phyloP scores from a whole-genome alignment of 2,797 vertebrate species.

The Odontamblyopus lacepedii region DNA sequence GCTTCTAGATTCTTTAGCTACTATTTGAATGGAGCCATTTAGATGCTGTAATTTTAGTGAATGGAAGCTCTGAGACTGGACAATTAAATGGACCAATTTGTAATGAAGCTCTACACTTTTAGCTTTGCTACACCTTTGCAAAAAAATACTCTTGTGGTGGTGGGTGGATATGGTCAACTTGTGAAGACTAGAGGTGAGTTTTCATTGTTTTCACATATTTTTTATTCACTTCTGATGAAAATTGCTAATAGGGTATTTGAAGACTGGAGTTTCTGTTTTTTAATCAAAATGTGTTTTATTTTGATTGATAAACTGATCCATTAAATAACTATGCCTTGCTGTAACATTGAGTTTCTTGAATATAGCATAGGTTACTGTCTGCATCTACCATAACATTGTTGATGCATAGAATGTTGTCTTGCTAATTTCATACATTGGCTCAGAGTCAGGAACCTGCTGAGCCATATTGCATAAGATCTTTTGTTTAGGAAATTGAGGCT shows the following conservation, averaged over 20 bases:
- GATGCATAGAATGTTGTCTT: conserved; percentile 67
- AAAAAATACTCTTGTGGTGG: not conserved
- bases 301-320: no score
- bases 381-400: conserved; percentile 41
- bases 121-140: conserved; percentile 6
- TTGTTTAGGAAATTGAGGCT: conserved; percentile 61
- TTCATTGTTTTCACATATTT: not conserved
- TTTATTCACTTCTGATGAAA: not conserved
- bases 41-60: conserved; percentile 7
- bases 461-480: conserved; percentile 66
- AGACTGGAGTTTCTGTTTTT: no score
- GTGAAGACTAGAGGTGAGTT: conserved; percentile 55
- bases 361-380: conserved; percentile 44
- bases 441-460: conserved; percentile 59
- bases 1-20: conserved; percentile 25
- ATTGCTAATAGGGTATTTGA: not conserved
- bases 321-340: no score
- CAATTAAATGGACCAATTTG: conserved; percentile 10
- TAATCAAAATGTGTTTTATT: no score
- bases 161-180: conserved; percentile 11
- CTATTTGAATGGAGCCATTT: conserved; percentile 24
- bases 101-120: conserved; percentile 2
- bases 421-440: conserved; percentile 67
- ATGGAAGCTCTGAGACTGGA: conserved; percentile 1
- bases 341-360: conserved; percentile 44